Evolutionary conservation across 2,797 vertebrate genomes (phyloP), one percentile per base, ranked within the genome.

Genomic region (Danio choprae): DNA sequence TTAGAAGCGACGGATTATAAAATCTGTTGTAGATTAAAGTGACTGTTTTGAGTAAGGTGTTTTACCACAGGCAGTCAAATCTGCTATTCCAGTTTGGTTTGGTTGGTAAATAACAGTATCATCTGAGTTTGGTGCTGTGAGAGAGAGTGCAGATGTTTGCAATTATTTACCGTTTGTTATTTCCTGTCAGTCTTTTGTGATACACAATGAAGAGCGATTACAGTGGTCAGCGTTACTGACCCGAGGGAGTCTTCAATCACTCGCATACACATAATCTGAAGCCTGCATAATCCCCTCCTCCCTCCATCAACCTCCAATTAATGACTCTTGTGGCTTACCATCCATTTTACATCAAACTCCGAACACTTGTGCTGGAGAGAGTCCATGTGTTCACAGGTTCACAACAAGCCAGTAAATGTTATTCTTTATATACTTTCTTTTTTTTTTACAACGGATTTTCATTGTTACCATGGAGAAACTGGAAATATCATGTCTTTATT

Each of bases 221-320:
- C 69, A 74, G 13, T 59, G 62, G 77, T 86, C 56, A 60, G 16
- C 62, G 40, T 50, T 63, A 36, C 56, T 82, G 73, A 80, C 18
- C 59, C 51, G 55, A 73, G 63, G 44, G 68, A 70, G 72, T 75
- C 71, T 64, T 81, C 59, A 68, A 11, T 81, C 79, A 83, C 41
- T 41, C 65, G 36, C 74, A 38, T 68, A 82, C 75, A 65, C 59
- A 73, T 41, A 79, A 77, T 74, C 81, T 63, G n/a, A 65, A 73
- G 63, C 68, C 55, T 65, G 56, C 15, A 12, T 74, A 80, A 77
- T 77, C 82, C 40, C 22, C 13, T 69, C 29, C 53, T 70, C 46
- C 44, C 65, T 44, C 58, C 58, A 22, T 79, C 76, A 77, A 56
- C 43, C 8, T 60, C 56, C 56, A 80, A 69, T 76, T 67, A 53